Evolutionary conservation across 2,888 invertebrate species (phyloP), one percentile per base, ranked within the genome.

Genomic region (Noctua fimbriata): DNA sequence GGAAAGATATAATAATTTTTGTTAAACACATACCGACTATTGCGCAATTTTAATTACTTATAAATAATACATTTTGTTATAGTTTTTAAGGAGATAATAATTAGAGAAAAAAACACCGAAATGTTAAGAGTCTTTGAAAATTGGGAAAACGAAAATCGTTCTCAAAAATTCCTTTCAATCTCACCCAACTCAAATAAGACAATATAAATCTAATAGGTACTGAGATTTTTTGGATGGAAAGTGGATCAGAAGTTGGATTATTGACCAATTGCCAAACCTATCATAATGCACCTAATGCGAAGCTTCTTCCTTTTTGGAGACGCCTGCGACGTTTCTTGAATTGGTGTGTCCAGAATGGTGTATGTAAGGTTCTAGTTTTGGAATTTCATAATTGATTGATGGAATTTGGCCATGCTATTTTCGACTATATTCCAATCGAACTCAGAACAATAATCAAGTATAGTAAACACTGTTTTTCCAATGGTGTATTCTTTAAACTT

Each of bases 1-100:
- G 28, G 49, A 63, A 69, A 52, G 16, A 44, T 44, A n/a, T n/a
- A 47, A 36, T 36, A 28, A 16, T 24, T 44, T 79, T 71, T 4
- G 60, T 71, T 7, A 66, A 80, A 80, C 7, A 44, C 24, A 66
- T 81, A 72, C 47, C 41, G 18, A 69, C 47, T 82, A 65, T 81
- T 85, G 73, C 73, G 47, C 14, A 72, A 72, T 49, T 81, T 72
- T n/a, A 21, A 0, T 69, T 41, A 36, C 9, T 49, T 36, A 16
- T n/a, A n/a, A 60, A 73, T 16, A 47, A 67, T 36, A 49, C 32
- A 55, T 69, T 24, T 70, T n/a, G 32, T 52, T 60, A 14, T 24
- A 10, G 3, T 16, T 41, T 49, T 73, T 41, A 21, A 28, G 60
- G 12, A 32, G 9, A 44, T 52, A 52, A 41, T 36, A 18, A n/a